Evolutionary conservation across 2,888 invertebrate species (phyloP).

Genomic region (Mycalesis mineus): DNA sequence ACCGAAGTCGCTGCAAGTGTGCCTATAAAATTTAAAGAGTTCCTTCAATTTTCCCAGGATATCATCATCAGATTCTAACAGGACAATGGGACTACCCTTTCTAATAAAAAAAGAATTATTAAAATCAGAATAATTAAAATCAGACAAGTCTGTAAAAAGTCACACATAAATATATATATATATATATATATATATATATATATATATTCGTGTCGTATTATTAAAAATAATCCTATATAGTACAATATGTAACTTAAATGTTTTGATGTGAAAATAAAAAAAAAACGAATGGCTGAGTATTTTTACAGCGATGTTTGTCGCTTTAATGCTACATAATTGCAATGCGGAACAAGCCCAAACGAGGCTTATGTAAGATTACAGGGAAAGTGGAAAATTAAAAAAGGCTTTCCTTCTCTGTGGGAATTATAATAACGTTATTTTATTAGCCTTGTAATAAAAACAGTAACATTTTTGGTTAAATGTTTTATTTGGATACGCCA

Average conservation of each 20-base stretch:
- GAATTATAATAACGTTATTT: conserved; percentile 27
- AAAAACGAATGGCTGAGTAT: neutral
- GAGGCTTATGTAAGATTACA: conserved; percentile 14
- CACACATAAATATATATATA: too few relatives aligned
- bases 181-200: too few relatives aligned
- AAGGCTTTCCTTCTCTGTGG: conserved; percentile 21
- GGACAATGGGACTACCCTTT: too few relatives aligned
- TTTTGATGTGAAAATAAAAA: neutral
- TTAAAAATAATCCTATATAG: too few relatives aligned
- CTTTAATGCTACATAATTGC: neutral
- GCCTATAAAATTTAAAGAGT: too few relatives aligned
- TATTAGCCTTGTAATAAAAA: neutral
- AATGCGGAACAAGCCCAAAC: conserved; percentile 16
- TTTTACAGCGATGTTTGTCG: neutral
- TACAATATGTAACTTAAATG: neutral
- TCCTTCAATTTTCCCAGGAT: too few relatives aligned
- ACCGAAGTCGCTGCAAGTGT: too few relatives aligned
- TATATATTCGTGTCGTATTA: too few relatives aligned
- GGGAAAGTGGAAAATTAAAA: conserved; percentile 18
- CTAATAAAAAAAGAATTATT: too few relatives aligned
- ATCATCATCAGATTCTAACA: too few relatives aligned
- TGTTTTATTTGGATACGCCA: neutral
- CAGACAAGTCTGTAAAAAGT: too few relatives aligned
- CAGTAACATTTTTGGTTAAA: neutral
- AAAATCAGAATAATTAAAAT: too few relatives aligned